Conservation (phyloP, 2,888 invertebrate species). For the Eupithecia subfuscata region DNA sequence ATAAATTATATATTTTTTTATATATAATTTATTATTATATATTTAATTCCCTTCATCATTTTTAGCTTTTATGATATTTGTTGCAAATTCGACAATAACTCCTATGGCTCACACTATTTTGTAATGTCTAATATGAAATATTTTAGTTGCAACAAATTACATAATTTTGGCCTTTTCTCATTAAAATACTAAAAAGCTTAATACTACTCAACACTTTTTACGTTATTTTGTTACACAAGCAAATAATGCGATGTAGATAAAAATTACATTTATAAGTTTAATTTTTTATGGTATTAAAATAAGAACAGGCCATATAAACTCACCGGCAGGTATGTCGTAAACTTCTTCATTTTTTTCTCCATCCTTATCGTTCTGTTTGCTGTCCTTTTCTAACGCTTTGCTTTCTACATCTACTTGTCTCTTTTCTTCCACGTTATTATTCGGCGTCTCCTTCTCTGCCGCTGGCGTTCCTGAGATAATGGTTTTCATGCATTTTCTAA, state of each 20-base stretch:
- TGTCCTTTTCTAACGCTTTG: conserved; percentile 63
- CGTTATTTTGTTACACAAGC: conserved; percentile 14
- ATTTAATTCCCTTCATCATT: conserved; percentile 1
- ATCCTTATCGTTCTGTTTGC: conserved; percentile 55
- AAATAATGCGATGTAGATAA: not conserved
- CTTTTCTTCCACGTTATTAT: conserved; percentile 72
- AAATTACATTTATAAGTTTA: conserved; percentile 2
- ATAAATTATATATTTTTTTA: not conserved
- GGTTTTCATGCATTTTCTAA: conserved; percentile 55
- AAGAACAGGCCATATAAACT: conserved; percentile 57
- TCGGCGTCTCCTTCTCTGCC: conserved; percentile 58
- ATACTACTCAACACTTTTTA: not conserved
- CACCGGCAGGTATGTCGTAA: conserved; percentile 80
- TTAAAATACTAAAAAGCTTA: conserved; percentile 21
- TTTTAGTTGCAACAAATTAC: conserved; percentile 1
- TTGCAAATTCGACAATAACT: conserved; percentile 6
- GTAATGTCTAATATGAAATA: not conserved
- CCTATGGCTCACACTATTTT: not conserved
- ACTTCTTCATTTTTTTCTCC: conserved; percentile 71
- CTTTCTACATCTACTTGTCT: conserved; percentile 61
- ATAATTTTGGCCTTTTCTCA: conserved; percentile 20
- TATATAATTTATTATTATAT: too few species aligned
- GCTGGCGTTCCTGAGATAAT: conserved; percentile 74
- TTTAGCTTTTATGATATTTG: conserved; percentile 6
- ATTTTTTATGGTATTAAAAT: conserved; percentile 22